Evolutionary conservation across 2,797 vertebrate genomes (phyloP).

Genomic region (Girardinus metallicus): DNA sequence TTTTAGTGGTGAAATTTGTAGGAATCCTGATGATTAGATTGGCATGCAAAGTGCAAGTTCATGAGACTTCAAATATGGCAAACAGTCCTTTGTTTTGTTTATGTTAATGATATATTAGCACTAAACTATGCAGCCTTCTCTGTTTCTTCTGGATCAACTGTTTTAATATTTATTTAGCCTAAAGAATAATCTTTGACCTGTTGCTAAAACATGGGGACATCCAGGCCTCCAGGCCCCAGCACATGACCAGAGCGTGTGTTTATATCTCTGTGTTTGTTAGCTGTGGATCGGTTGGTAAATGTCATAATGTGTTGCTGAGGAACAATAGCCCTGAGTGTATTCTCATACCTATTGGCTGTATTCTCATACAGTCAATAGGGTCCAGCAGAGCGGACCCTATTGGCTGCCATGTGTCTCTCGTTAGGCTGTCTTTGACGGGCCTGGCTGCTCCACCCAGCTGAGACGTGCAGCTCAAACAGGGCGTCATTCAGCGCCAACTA

Average conservation of each 20-base stretch:
- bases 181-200: constrained; percentile 22
- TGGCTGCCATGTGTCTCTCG: constrained; percentile 69
- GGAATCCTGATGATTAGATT: not conserved
- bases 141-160: not conserved
- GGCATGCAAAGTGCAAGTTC: not conserved
- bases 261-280: constrained; percentile 20
- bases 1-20: not conserved
- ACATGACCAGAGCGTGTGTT: constrained; percentile 24
- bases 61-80: not conserved
- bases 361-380: too few species aligned
- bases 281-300: constrained; percentile 30
- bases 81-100: not conserved
- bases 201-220: not conserved
- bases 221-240: constrained; percentile 29
- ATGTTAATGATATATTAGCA: not conserved
- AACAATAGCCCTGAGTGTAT: constrained; percentile 51
- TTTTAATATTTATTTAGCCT: constrained; percentile 13
- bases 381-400: constrained; percentile 35
- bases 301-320: constrained; percentile 24
- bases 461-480: constrained; percentile 53
- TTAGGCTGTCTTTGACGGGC: constrained; percentile 62
- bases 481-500: constrained; percentile 48
- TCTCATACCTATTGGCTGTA: too few species aligned
- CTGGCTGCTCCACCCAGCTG: constrained; percentile 46
- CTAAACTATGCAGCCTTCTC: not conserved